phyloP scores from a whole-genome alignment of 1,140 invertebrate genomes.

The Portunus trituberculatus region DNA sequence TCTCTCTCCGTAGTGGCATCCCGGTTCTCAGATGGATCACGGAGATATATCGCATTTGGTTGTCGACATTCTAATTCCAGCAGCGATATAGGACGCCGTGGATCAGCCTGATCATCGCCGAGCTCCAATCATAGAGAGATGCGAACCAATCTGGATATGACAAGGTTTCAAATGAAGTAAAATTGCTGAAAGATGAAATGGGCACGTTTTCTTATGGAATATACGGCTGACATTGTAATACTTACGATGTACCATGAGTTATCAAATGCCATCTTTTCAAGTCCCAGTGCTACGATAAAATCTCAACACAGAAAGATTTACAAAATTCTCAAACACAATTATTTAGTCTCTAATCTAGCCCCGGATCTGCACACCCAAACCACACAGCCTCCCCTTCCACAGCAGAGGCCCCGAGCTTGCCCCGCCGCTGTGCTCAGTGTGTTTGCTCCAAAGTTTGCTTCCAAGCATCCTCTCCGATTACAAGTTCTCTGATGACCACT shows the following conservation, averaged over 20 bases:
- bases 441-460: background rate
- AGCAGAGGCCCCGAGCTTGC: background rate
- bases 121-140: background rate
- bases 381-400: background rate
- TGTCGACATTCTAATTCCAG: constrained; percentile 9
- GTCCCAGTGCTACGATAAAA: background rate
- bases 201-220: background rate
- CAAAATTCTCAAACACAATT: background rate
- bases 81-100: background rate
- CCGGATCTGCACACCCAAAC: background rate
- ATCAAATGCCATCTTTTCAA: too few species aligned
- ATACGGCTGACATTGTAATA: background rate
- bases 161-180: background rate
- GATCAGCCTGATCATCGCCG: background rate
- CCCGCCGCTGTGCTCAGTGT: background rate
- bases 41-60: background rate
- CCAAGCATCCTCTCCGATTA: background rate
- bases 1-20: background rate
- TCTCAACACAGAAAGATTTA: background rate
- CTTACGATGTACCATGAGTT: too few species aligned
- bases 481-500: background rate
- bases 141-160: background rate
- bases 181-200: background rate
- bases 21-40: background rate
- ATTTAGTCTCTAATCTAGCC: background rate